These are phyloP conservation scores for Vidua chalybeata DNA, from an alignment of 2,113 vertebrate species.

Conservation along the genomic window DNA sequence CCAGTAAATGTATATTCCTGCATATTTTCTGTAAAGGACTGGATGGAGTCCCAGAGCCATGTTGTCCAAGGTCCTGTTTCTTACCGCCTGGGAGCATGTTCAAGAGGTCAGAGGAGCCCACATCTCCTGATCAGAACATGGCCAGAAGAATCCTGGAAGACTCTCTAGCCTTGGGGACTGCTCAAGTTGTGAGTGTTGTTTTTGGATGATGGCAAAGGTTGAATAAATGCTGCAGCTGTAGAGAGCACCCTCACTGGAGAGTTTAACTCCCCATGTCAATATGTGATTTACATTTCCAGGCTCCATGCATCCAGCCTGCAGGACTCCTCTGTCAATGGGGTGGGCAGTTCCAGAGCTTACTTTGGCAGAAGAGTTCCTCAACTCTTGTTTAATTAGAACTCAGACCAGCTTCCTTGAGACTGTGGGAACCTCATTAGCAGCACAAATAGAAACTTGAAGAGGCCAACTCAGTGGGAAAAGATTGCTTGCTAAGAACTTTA, in stretches of 20 bases:
- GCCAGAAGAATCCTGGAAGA: constrained; percentile 34
- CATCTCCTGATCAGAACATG: not conserved
- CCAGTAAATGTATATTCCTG: not conserved
- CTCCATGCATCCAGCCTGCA: not conserved
- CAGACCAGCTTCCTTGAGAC: constrained; percentile 53
- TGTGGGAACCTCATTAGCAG: constrained; percentile 65
- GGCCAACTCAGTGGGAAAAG: constrained; percentile 57
- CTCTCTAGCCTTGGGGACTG: not conserved
- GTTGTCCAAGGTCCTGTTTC: not conserved
- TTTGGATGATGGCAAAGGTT: constrained; percentile 38
- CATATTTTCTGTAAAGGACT: not conserved
- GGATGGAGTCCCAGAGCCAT: not conserved
- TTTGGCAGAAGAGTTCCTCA: constrained; percentile 45
- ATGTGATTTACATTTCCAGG: constrained; percentile 48
- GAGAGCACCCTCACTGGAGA: constrained; percentile 34
- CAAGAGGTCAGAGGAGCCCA: constrained; percentile 6
- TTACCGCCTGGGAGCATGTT: not conserved
- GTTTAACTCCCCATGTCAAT: not conserved
- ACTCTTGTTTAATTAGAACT: constrained; percentile 63
- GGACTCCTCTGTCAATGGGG: constrained; percentile 10
- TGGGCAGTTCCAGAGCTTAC: constrained; percentile 52
- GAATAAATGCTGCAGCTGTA: constrained; percentile 61
- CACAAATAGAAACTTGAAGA: constrained; percentile 64
- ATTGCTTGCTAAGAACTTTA: constrained; percentile 60
- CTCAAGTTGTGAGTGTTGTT: constrained; percentile 21